These are phyloP conservation scores for Orchestia grillus DNA, from an alignment of 1,140 invertebrate genomes.

Conservation along the genomic window DNA sequence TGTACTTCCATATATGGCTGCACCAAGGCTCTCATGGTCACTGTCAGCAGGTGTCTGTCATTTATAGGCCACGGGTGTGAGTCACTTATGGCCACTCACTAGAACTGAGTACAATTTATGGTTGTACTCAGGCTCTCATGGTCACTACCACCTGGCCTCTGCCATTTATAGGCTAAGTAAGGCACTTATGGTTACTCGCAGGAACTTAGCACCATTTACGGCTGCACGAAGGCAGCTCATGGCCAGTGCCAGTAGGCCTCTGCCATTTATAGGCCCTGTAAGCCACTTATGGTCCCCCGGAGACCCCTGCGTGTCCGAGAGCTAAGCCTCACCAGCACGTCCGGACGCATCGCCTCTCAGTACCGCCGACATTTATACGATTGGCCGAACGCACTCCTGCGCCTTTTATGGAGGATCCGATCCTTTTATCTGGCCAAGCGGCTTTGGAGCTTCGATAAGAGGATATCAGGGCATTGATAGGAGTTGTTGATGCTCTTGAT, in stretches of 20 bases:
- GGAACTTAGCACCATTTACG: neutral
- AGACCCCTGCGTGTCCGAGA: neutral
- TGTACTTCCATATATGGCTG: too few species aligned
- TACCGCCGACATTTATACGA: neutral
- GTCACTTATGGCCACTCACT: too few species aligned
- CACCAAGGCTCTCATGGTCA: neutral
- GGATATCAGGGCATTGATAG: conserved; percentile 39
- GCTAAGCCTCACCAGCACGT: neutral
- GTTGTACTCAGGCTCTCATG: too few species aligned
- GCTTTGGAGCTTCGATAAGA: conserved; percentile 47
- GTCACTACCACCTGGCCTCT: neutral
- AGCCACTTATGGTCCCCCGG: neutral
- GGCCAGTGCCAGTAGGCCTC: neutral
- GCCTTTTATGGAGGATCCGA: conserved; percentile 4
- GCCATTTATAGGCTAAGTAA: neutral
- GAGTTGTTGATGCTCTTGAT: neutral
- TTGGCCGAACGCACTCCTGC: neutral
- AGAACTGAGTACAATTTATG: too few species aligned
- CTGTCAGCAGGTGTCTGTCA: neutral
- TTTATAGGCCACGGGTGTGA: neutral
- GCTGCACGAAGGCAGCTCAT: neutral
- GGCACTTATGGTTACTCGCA: too few species aligned
- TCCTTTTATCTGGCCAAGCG: conserved; percentile 51
- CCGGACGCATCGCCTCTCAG: neutral
- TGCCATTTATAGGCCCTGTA: neutral